Evolutionary conservation across 2,888 invertebrate species (phyloP).

Genomic region (Scaptomyza cyrtandrae): DNA sequence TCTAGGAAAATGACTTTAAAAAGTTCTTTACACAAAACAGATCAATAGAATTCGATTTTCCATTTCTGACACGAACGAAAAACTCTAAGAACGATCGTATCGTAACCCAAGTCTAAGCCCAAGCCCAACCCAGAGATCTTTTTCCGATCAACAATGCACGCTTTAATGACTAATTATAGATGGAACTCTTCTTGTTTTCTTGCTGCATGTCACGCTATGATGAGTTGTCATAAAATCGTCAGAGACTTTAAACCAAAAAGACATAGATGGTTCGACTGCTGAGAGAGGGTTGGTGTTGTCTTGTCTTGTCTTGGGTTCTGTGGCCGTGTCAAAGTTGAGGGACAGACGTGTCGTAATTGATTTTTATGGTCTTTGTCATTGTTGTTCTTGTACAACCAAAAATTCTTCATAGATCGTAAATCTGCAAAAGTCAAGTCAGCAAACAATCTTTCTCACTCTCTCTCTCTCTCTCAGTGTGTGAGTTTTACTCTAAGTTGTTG

Average conservation of each 20-base stretch:
- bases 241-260: conserved; percentile 27
- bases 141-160: conserved; percentile 73
- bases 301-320: conserved; percentile 16
- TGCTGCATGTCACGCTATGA: conserved; percentile 76
- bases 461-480: conserved; percentile 9
- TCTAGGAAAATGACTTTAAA: conserved; percentile 54
- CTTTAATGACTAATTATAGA: conserved; percentile 82
- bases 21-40: conserved; percentile 39
- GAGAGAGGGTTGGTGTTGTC: neutral
- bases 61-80: conserved; percentile 28
- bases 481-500: conserved; percentile 33
- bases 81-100: conserved; percentile 26
- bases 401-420: conserved; percentile 69
- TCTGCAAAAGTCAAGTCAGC: conserved; percentile 41
- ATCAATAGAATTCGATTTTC: conserved; percentile 48
- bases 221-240: conserved; percentile 82
- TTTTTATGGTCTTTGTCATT: conserved; percentile 77
- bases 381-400: conserved; percentile 23
- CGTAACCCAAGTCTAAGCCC: conserved; percentile 7
- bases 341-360: conserved; percentile 80
- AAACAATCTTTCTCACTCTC: neutral
- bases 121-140: conserved; percentile 32
- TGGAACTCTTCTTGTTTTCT: conserved; percentile 35
- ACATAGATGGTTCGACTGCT: conserved; percentile 5
- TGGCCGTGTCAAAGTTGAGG: conserved; percentile 72